Base-by-base conservation (phyloP, 2,797 vertebrate genomes). In the Mus spretus region DNA sequence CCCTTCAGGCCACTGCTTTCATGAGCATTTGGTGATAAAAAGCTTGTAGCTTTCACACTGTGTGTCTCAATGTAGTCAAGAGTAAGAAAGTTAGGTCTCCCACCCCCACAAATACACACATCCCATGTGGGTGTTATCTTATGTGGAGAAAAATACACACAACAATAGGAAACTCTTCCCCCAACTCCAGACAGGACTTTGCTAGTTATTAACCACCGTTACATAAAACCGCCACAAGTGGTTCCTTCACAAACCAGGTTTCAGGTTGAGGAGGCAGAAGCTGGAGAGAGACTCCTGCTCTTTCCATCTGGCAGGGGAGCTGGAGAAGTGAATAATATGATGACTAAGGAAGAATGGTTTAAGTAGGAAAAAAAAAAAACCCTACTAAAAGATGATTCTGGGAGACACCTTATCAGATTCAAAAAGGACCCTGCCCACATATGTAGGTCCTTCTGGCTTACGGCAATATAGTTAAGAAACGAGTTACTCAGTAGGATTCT, bases 381-480 rank as follows among this genome's bases (percentile, higher is more conserved):
- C 14, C 26, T 57, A 89, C 28, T 70, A 57, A 79, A 90, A n/a
- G 13, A 61, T 24, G 96, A 44, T 86, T 90, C 87, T 75, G 59
- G 19, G 15, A 90, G 67, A 70, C 77, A 7, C 47, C 90, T 90
- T 59, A 85, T 4, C 12, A 78, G 57, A 40, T 67, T 47, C 11
- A 80, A 86, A 70, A 53, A 12, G 28, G 37, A 15, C 57, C 19
- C 14, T 90, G 55, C 8, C 28, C 14, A 6, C 67, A 11, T 34
- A 2, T 55, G n/a, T 31, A 74, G 74, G 79, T 86, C 50, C 65
- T 83, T 87, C 90, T 96, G 78, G 37, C n/a, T 77, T 89, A 61
- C 44, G 53, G 55, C 82, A 96, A 79, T 89, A 11, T 88, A 84
- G 86, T 57, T 89, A 84, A 92, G 83, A 96, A 92, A 95, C 89